Base-by-base conservation (phyloP, 2,797 vertebrate genomes). In the Erpetoichthys calabaricus region DNA sequence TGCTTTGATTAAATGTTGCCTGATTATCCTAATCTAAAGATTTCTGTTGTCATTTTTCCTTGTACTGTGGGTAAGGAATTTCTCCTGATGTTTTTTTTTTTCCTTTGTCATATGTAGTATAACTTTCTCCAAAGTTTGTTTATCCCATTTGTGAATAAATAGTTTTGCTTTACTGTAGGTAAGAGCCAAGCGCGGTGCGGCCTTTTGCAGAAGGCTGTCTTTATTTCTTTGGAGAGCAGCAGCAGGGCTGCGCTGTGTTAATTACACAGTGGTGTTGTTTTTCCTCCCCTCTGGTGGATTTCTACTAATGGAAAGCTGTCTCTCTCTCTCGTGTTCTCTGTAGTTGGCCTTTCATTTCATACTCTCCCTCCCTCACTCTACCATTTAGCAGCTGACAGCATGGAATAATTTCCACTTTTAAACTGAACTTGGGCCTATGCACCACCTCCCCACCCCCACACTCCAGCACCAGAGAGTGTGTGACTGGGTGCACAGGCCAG, bases 341-440 rank as follows among this genome's bases (percentile, higher is more conserved):
- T 8, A 45, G 42, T 58, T 45, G 7, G 44, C 55, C 41, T 46
- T 58, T 57, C 50, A 43, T 56, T 65, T 25, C 25, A 25, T 25
- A 25, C 53, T 64, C 45, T 55, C 52, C 54, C 60, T 54, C 60
- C 42, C 51, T 45, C 45, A 42, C 43, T 51, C 52, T 57, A 58
- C 64, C 58, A 59, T 64, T 68, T 54, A 55, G 56, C 63, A 61
- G 64, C 70, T 77, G 72, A 69, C 68, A 69, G 62, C 58, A 69
- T 71, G 68, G 76, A 83, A 72, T 75, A 68, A 70, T 80, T 77
- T 69, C 70, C 66, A 68, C 59, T 73, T 64, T 71, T 76, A 77
- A 77, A 75, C 70, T 73, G 67, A 82, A 73, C 73, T 68, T 64
- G 69, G 71, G 68, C 72, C 75, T 71, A 70, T 72, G 66, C 72